Evolutionary conservation across 2,113 vertebrate species (phyloP).

Genomic region (Cebidichthys violaceus): DNA sequence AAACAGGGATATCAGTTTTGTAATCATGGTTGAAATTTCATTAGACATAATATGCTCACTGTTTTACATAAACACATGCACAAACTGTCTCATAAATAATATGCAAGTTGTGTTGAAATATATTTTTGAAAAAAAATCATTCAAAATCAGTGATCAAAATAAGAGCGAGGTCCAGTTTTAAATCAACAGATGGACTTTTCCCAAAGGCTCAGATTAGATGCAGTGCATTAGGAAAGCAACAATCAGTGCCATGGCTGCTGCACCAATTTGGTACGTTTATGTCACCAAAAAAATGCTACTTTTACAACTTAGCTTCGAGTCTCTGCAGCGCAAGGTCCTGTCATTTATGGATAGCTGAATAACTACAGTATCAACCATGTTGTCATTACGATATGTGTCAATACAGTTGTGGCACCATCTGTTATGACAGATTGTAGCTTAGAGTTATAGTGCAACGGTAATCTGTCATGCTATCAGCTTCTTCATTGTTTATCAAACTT

Average conservation of each 20-base stretch:
- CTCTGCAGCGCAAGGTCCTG: conserved; percentile 38
- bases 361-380: conserved; percentile 62
- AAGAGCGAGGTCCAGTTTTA: conserved; percentile 91
- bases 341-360: conserved; percentile 40
- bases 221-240: conserved; percentile 89
- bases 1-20: conserved; percentile 57
- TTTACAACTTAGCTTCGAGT: conserved; percentile 48
- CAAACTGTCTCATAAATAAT: conserved; percentile 83
- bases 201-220: conserved; percentile 96
- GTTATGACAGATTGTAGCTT: conserved; percentile 73
- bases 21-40: conserved; percentile 55
- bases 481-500: conserved; percentile 83
- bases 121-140: conserved; percentile 63
- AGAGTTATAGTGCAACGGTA: conserved; percentile 90
- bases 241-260: conserved; percentile 72
- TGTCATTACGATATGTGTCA: conserved; percentile 40
- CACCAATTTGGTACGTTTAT: conserved; percentile 52
- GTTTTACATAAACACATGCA: conserved; percentile 84
- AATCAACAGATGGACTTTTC: conserved; percentile 89
- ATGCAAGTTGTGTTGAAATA: conserved; percentile 76
- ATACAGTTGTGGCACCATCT: conserved; percentile 71
- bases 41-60: conserved; percentile 62
- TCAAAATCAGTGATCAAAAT: conserved; percentile 77
- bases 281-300: conserved; percentile 40
- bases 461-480: conserved; percentile 88